phyloP scores from a whole-genome alignment of 2,888 invertebrate species.

The Calameuta filiformis region DNA sequence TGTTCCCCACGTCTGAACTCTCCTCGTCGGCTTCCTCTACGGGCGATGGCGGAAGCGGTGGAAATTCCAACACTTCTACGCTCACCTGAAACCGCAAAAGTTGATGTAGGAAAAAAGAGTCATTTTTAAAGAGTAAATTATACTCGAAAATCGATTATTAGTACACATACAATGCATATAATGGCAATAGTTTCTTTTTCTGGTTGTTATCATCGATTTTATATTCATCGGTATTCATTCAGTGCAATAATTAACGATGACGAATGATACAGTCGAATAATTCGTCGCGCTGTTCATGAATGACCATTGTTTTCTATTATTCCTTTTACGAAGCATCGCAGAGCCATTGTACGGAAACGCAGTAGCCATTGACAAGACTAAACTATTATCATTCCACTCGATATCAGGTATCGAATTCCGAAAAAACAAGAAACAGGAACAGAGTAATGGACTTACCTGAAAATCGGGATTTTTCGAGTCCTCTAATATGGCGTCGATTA shows the following conservation, averaged over 20 bases:
- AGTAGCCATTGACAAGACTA: background rate
- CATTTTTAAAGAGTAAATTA: background rate
- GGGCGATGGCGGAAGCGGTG: constrained; percentile 85
- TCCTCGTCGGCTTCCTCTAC: constrained; percentile 84
- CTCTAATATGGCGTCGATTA: constrained; percentile 63
- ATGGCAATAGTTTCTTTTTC: background rate
- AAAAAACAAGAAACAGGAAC: background rate
- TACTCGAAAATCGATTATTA: background rate
- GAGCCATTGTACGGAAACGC: background rate
- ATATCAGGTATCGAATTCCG: background rate
- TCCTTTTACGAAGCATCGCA: background rate
- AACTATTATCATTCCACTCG: background rate
- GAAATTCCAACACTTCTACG: constrained; percentile 79
- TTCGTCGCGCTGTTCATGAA: background rate
- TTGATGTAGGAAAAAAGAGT: background rate
- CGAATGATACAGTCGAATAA: background rate
- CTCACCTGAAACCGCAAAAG: constrained; percentile 48
- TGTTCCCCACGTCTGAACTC: constrained; percentile 72
- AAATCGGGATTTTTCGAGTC: constrained; percentile 65
- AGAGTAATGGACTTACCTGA: constrained; percentile 55
- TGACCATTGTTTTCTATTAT: background rate
- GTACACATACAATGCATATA: background rate
- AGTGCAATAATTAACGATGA: background rate
- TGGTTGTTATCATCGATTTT: background rate
- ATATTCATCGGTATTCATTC: background rate